These are phyloP conservation scores for Pegoplata infirma DNA, from an alignment of 2,888 invertebrate species.

Conservation along the genomic window DNA sequence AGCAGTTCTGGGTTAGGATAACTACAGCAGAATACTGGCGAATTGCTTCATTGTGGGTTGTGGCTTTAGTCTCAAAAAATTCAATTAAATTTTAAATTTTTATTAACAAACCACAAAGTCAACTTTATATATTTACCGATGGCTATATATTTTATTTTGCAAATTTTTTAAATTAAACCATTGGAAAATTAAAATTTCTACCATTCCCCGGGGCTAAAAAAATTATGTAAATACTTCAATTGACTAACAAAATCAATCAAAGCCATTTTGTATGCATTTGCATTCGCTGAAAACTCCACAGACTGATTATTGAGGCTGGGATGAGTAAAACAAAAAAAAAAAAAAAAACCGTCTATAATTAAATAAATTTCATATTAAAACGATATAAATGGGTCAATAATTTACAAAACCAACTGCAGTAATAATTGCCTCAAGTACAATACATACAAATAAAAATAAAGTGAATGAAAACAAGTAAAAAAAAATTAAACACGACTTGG, in stretches of 20 bases:
- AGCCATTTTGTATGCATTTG: not conserved
- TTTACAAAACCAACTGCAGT: conserved; percentile 57
- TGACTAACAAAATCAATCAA: not conserved
- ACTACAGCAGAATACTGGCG: too few relatives aligned
- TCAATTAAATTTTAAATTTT: too few relatives aligned
- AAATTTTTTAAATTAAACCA: not conserved
- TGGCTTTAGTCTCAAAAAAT: too few relatives aligned
- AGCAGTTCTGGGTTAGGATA: too few relatives aligned
- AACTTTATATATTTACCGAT: not conserved
- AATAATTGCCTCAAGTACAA: conserved; percentile 51
- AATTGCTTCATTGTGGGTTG: too few relatives aligned
- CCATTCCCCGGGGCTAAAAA: not conserved
- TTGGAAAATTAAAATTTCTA: not conserved
- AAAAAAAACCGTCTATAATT: conserved; percentile 31
- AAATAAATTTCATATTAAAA: conserved; percentile 56
- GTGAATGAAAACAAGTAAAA: not conserved
- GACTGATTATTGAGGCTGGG: not conserved
- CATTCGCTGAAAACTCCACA: not conserved
- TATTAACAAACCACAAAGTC: not conserved
- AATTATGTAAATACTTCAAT: not conserved
- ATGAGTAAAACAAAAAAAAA: not conserved
- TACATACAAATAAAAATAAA: not conserved
- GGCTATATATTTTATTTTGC: not conserved
- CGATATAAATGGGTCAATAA: conserved; percentile 54
- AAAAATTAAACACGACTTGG: not conserved